These are phyloP conservation scores for Ophion ellenae DNA, from an alignment of 2,888 invertebrate genomes.

Conservation along the genomic window DNA sequence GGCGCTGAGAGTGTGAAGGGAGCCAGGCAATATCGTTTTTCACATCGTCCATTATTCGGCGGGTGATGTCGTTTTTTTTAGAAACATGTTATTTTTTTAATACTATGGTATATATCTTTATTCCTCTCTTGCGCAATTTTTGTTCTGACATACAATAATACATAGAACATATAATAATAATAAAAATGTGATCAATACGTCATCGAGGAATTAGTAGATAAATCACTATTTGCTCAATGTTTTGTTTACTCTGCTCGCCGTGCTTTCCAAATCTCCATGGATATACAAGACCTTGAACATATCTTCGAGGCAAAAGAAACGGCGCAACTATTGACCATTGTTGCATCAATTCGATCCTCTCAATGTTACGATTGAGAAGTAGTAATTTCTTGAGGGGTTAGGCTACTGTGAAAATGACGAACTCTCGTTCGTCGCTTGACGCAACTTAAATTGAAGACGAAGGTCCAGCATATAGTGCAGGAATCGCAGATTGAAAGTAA, in stretches of 20 bases:
- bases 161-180: conserved; percentile 51
- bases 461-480: no score
- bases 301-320: not conserved
- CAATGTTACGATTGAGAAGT: not conserved
- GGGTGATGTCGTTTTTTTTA: no score
- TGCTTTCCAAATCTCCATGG: not conserved
- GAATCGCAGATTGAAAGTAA: no score
- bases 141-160: conserved; percentile 60
- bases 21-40: no score
- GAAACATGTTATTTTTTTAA: not conserved
- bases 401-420: no score
- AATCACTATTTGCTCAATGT: not conserved
- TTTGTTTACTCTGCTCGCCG: not conserved
- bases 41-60: no score
- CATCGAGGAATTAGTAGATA: not conserved
- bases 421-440: no score
- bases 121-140: conserved; percentile 31
- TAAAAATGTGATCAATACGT: not conserved
- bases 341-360: not conserved
- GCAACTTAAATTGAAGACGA: no score
- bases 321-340: not conserved
- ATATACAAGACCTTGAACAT: not conserved
- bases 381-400: not conserved
- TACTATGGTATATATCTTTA: conserved; percentile 23
- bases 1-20: no score